Base-by-base conservation (phyloP, 2,797 vertebrate genomes). In the Streptopelia turtur region DNA sequence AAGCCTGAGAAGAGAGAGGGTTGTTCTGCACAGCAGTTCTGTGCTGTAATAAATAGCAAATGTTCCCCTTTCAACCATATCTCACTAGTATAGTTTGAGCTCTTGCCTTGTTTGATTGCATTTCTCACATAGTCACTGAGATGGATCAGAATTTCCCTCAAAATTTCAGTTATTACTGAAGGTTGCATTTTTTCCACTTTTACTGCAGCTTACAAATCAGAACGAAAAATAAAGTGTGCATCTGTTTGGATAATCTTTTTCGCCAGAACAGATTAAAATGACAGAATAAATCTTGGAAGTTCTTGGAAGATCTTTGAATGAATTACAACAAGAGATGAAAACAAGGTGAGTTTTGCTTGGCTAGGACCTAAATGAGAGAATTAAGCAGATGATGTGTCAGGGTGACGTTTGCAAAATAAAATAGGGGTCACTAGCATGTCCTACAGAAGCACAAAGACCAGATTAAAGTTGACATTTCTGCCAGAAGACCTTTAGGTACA, bases 21-120 rank as follows among this genome's bases (percentile, higher is more conserved):
- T 91, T 97, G 79, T 92, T 95, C 83, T 91, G 60, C 88, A 74
- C 47, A 70, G 52, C 43, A 64, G 15, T 76, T 94, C 72, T 72
- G 27, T 89, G 85, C 77, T 41, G 75, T 95, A 95, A 96, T 97
- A 97, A 97, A 94, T 47, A 96, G 92, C 27, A 61, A 75, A 88
- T 87, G 27, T 71, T 95, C 35, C 86, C 24, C n/a, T 52, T 43
- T 91, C 76, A 69, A 52, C 56, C 84, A 65, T 92, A 63, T 92
- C 91, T 83, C 60, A 27, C 31, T 33, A 53, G 78, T 72, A 92
- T 94, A 94, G 92, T 78, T 87, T 80, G 57, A 82, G 53, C 65
- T 91, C 72, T 87, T 91, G 55, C 57, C 93, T 79, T 70, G 64
- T 87, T 95, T 93, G 93, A 95, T 97, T 97, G 69, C 83, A 91